Base-by-base conservation (phyloP, 1,140 invertebrate species). In the Scaptomyza graminum region DNA sequence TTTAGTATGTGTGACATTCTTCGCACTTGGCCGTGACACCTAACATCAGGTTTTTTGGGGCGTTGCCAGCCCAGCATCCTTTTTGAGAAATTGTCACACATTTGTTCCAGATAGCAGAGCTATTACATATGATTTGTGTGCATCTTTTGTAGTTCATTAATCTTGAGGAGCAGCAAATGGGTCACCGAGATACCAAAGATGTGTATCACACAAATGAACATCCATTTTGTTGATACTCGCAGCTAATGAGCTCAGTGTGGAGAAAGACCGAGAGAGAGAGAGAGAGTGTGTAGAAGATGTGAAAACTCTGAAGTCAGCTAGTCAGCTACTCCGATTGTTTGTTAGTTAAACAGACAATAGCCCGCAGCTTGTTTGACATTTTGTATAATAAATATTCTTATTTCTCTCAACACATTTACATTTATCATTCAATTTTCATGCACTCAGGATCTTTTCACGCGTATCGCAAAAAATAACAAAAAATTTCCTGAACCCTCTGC, bases 101-200 rank as follows among this genome's bases (percentile, higher is more conserved):
- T 88, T 87, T 88, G 84, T 88, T 71, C 41, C 39, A 60, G 57
- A 41, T 25, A 51, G 11, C 39, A n/a, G 71, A 66, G 49, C 52
- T 60, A 75, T 75, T 85, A 76, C 83, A 72, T 63, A 88, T 87
- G 82, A 87, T 87, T 87, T 82, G 83, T 88, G 83, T 49, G 74
- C 83, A 71, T 87, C 72, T 87, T 89, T 87, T 87, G 83, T 88
- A 88, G 72, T 76, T 73, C 83, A 87, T 87, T 87, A 67, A 88
- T 87, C 84, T 88, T 88, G 22, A 15, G 28, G 25, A 68, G 60
- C 54, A 44, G 49, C 47, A 82, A 77, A 66, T 85, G 78, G 82
- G 82, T 87, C 82, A 87, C 70, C 63, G 77, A 71, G 81, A 62
- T 76, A 66, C 22, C 37, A 41, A 41, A 12, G 8, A 18, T 28